A percentile compares a stretch with the other conserved stretches of the same genome.
These are phyloP conservation scores for Pseudochromis fuscus DNA, from an alignment of 2,797 vertebrate species.

Conservation along the genomic window DNA sequence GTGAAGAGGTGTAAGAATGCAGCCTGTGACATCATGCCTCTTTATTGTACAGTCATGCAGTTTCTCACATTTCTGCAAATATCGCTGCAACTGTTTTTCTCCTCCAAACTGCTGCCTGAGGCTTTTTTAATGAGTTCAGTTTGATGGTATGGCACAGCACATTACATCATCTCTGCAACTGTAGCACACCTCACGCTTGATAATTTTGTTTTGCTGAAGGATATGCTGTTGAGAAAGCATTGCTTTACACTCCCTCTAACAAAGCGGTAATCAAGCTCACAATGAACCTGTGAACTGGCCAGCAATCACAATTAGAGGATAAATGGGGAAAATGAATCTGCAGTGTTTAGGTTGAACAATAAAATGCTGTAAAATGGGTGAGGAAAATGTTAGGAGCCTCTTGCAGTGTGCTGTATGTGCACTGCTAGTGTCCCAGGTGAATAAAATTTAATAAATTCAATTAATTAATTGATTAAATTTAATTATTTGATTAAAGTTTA, in stretches of 20 bases:
- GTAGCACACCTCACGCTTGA: slow-evolving; percentile 18
- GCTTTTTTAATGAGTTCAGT: slow-evolving; percentile 13
- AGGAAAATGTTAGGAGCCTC: background rate
- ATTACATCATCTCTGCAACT: slow-evolving; percentile 42
- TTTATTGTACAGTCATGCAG: slow-evolving; percentile 6
- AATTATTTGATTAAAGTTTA: slow-evolving; percentile 15
- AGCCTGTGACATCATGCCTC: slow-evolving; percentile 14
- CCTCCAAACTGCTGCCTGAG: slow-evolving; percentile 38
- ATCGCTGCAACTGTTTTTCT: slow-evolving; percentile 36
- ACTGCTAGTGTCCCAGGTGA: background rate
- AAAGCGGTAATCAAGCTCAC: slow-evolving; percentile 9
- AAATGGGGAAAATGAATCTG: background rate
- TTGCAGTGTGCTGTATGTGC: background rate
- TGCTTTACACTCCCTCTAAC: slow-evolving; percentile 3
- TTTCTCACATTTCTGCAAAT: slow-evolving; percentile 35
- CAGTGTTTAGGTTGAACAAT: background rate
- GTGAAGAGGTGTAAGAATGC: background rate
- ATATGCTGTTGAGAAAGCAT: background rate
- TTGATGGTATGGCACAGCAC: slow-evolving; percentile 22
- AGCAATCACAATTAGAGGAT: background rate
- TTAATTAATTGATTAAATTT: too few relatives aligned
- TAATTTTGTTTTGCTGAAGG: slow-evolving; percentile 18
- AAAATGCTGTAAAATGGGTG: background rate
- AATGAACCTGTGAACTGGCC: background rate
- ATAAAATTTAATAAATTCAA: slow-evolving; percentile 4